Conservation (phyloP, 1,140 invertebrate species). For the Aphelenchoides avenae region DNA sequence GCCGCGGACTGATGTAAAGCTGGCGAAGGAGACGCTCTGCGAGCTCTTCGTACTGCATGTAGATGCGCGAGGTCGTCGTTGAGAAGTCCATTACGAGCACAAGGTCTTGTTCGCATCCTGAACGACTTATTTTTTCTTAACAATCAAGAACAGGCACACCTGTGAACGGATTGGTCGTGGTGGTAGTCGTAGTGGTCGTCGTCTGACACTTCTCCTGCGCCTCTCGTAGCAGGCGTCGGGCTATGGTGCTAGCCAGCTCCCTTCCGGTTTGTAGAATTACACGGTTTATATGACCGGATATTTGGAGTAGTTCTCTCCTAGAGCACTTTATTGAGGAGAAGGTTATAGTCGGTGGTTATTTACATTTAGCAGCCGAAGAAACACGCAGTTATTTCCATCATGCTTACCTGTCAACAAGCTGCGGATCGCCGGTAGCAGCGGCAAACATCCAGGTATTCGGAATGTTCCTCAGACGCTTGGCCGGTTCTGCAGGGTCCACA, state of each 20-base stretch:
- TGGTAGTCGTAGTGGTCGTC: slow-evolving; percentile 51
- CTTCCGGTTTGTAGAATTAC: slow-evolving; percentile 54
- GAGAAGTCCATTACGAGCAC: slow-evolving; percentile 57
- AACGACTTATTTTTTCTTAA: too few species aligned
- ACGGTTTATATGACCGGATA: slow-evolving; percentile 55
- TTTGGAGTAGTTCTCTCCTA: slow-evolving; percentile 53
- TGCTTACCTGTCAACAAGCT: slow-evolving; percentile 52
- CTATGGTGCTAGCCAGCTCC: slow-evolving; percentile 53
- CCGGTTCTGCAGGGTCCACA: slow-evolving; percentile 49
- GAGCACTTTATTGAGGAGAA: neutral
- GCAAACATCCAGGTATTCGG: slow-evolving; percentile 53
- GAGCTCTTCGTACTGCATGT: slow-evolving; percentile 41
- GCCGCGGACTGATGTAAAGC: slow-evolving; percentile 48
- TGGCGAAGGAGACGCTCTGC: slow-evolving; percentile 39
- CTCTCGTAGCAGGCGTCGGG: slow-evolving; percentile 47
- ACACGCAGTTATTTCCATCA: too few species aligned
- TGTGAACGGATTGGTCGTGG: slow-evolving; percentile 49
- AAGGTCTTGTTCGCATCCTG: too few species aligned
- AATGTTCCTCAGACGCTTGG: slow-evolving; percentile 40
- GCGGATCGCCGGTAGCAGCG: slow-evolving; percentile 53
- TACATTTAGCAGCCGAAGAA: slow-evolving; percentile 3
- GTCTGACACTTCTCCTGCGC: slow-evolving; percentile 56
- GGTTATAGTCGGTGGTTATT: neutral
- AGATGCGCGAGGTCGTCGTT: slow-evolving; percentile 52
- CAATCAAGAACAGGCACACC: too few species aligned